phyloP scores from a whole-genome alignment of 1,140 invertebrate species.

The Ceratina japonica region DNA sequence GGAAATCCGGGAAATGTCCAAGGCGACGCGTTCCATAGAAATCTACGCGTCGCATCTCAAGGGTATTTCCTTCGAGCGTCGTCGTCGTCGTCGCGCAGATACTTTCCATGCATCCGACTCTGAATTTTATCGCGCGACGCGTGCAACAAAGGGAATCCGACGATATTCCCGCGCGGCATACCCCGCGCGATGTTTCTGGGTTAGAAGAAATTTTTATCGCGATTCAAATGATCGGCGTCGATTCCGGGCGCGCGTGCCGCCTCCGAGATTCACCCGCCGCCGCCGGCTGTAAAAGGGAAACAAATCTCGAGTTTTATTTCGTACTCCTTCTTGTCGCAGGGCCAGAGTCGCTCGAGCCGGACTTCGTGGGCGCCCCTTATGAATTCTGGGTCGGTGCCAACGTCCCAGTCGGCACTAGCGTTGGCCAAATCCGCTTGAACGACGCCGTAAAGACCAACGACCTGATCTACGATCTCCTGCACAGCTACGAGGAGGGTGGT shows the following conservation, averaged over 20 bases:
- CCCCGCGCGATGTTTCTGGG: background rate
- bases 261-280: too few relatives aligned
- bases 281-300: background rate
- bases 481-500: slow-evolving; percentile 91
- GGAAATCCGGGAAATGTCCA: background rate
- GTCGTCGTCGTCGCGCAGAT: background rate
- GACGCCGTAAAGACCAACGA: slow-evolving; percentile 84
- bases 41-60: background rate
- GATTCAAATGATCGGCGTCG: background rate
- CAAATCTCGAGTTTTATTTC: background rate
- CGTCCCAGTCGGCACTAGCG: slow-evolving; percentile 89
- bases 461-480: slow-evolving; percentile 87
- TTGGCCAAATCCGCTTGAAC: slow-evolving; percentile 90
- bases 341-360: slow-evolving; percentile 82
- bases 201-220: background rate
- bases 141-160: background rate
- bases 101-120: background rate
- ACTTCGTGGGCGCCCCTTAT: slow-evolving; percentile 93
- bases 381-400: slow-evolving; percentile 94
- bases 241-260: background rate
- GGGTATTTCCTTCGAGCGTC: background rate
- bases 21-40: background rate
- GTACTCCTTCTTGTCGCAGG: slow-evolving; percentile 62
- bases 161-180: background rate
- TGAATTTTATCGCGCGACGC: slow-evolving; percentile 4